Conservation (phyloP, 1,140 invertebrate genomes). For the Psilanteris sp. region DNA sequence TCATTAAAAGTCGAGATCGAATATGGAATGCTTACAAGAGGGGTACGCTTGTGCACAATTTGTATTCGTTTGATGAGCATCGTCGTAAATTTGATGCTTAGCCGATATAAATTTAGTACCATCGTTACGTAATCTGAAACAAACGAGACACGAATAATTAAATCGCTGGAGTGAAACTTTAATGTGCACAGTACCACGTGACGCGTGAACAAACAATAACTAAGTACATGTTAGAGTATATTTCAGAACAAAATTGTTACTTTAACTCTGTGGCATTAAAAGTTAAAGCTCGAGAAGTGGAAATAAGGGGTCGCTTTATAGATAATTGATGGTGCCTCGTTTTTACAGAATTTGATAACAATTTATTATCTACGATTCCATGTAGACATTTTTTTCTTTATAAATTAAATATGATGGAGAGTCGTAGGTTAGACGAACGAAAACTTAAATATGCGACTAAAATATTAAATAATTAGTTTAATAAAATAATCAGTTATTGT, state of each 20-base stretch:
- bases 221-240: conserved; percentile 19
- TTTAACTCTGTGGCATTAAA: conserved; percentile 29
- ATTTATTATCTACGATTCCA: background rate
- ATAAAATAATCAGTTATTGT: too few species aligned
- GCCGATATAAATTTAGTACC: conserved; percentile 80
- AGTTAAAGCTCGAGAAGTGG: conserved; percentile 17
- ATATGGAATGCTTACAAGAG: conserved; percentile 78
- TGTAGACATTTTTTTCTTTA: too few species aligned
- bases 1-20: conserved; percentile 66
- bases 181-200: conserved; percentile 35
- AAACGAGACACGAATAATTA: conserved; percentile 60
- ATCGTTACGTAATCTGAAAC: conserved; percentile 71
- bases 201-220: conserved; percentile 53
- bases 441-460: too few species aligned
- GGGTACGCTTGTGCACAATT: conserved; percentile 78
- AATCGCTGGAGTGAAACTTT: conserved; percentile 41
- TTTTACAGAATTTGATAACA: background rate
- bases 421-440: too few species aligned
- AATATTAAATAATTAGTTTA: too few species aligned
- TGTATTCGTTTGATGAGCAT: conserved; percentile 81
- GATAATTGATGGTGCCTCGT: conserved; percentile 2
- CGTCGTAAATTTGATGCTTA: conserved; percentile 84
- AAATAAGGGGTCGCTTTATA: conserved; percentile 6
- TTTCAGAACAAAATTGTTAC: conserved; percentile 46
- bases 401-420: too few species aligned